Evolutionary conservation across 2,888 invertebrate species (phyloP), one percentile per base, ranked within the genome.

Genomic region (Scaeva pyrastri): DNA sequence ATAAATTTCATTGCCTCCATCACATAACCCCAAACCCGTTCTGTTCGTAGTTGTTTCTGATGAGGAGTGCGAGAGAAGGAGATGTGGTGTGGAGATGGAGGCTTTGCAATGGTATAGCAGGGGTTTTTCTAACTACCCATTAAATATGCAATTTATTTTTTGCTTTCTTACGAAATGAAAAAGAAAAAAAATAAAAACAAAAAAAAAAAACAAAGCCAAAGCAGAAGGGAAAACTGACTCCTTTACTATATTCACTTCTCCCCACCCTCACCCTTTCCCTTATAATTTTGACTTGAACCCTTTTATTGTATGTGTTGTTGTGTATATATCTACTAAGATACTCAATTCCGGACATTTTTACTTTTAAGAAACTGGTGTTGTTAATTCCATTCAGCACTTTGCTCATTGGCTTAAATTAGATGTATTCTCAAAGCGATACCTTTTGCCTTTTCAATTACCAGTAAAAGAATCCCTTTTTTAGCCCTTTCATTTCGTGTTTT

Each of bases 371-470:
- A 68, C 68, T 68, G 68, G 68, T 68, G 68, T 68, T 68, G 52
- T 68, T 68, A 74, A 50, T 74, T 74, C 73, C 48, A 62, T 74
- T 74, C 73, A 68, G 68, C 68, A 68, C 68, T 64, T 56, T 68
- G 68, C 68, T 68, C 52, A 68, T 68, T 68, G 68, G 56, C 45
- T 66, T 58, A 82, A 75, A 75, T 76, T 75, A 75, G 64, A 58
- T 64, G 50, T 56, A 81, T 74, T 64, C 71, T 66, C 43, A 56
- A 60, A 71, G 64, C 71, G 48, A 50, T 76, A 68, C 72, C 66
- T 77, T 68, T 68, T 66, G 56, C 68, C 60, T 60, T 82, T 82
- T 82, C 82, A 82, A 82, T 82, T 82, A 72, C 82, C 72, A 77
- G 31, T 55, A 23, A 72, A 58, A 66, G 77, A 72, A 73, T 55